Percentiles rank a stretch among this genome's conserved stretches.
phyloP scores from a whole-genome alignment of 2,797 vertebrate species.

The Acanthurus lineatus region DNA sequence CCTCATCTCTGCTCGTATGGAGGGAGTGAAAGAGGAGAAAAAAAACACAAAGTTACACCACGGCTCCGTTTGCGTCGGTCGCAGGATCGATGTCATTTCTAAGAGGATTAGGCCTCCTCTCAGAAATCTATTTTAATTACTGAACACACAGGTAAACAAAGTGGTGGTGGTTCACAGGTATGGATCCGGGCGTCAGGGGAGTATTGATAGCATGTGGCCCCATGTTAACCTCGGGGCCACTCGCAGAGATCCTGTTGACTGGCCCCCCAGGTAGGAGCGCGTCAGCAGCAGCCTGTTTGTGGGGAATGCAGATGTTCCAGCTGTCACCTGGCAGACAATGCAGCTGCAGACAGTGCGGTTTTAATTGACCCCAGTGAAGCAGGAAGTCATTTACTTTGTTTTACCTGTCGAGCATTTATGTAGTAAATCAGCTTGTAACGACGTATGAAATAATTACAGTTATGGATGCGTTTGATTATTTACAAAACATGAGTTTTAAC shows the following conservation, averaged over 20 bases:
- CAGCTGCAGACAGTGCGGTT: background rate
- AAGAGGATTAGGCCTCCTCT: constrained; percentile 77
- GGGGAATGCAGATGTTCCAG: constrained; percentile 36
- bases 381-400: too few relatives aligned
- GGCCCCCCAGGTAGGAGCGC: constrained; percentile 47
- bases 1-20: constrained; percentile 22
- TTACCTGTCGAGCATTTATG: too few relatives aligned
- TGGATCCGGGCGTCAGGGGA: constrained; percentile 71
- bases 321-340: constrained; percentile 25
- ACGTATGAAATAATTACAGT: background rate
- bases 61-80: constrained; percentile 46
- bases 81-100: constrained; percentile 82
- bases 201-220: constrained; percentile 77
- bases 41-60: constrained; percentile 47
- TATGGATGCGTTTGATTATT: background rate
- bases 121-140: constrained; percentile 87
- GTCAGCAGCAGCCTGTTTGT: constrained; percentile 12
- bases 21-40: constrained; percentile 21
- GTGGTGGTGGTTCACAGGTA: constrained; percentile 68
- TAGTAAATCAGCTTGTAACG: background rate
- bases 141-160: constrained; percentile 83
- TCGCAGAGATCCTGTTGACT: constrained; percentile 51
- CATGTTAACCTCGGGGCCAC: constrained; percentile 69
- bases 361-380: background rate
- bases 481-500: background rate